Base-by-base conservation (phyloP, 2,888 invertebrate genomes). In the Scaptomyza cyrtandrae region DNA sequence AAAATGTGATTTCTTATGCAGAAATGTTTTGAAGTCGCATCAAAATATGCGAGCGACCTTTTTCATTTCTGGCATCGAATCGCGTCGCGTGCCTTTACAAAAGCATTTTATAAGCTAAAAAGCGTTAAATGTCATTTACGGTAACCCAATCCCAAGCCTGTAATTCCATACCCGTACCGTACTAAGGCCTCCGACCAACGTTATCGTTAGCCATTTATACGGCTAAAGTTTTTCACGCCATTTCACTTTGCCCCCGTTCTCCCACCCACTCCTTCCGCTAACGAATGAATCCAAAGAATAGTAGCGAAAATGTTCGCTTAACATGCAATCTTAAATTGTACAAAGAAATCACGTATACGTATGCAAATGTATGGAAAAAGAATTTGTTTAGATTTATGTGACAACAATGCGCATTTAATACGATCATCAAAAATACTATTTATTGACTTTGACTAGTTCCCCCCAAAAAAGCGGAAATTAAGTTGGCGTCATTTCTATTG, bases 111-210 rank as follows among this genome's bases (percentile, higher is more conserved):
- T 72, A 85, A 83, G 85, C 86, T 82, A 79, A 88, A 85, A 88
- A 86, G 86, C 84, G 84, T 84, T 88, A 86, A 88, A 86, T 86
- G 88, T 78, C 88, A 86, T 86, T 86, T 88, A 88, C 63, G 59
- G 84, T 80, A 85, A 86, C 84, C 80, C 61, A 67, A 82, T 83
- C 77, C 46, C 29, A 50, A 52, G 55, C 60, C 66, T 49, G 59
- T 61, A 77, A 65, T 61, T 63, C 64, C 69, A 60, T 27, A 66
- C 49, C 33, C 46, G 58, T 53, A 19, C 59, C 64, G 14, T 63
- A 53, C 50, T 55, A 54, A 55, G 14, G 33, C 35, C 6, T 10
- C 39, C 60, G 41, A 39, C 49, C 56, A 14, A 70, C 58, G 53
- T 70, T 73, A 73, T 63, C 61, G 83, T 80, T 80, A 58, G 80